Conservation (phyloP, 2,797 vertebrate species). For the Corythornis leucogaster region DNA sequence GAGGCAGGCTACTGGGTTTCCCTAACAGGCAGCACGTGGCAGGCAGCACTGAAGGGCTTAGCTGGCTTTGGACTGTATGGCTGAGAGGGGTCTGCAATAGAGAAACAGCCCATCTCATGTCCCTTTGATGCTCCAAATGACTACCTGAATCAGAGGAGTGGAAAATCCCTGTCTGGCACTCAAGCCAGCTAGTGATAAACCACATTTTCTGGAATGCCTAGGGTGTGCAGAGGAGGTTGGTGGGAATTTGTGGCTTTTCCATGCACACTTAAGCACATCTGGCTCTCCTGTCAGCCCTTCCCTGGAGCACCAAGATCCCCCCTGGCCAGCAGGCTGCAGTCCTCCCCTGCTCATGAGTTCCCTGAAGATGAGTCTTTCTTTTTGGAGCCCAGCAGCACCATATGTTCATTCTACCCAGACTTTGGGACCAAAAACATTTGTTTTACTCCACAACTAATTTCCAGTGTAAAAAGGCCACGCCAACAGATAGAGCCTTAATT, state of each 20-base stretch:
- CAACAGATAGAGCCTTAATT: not conserved
- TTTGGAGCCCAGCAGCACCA: not conserved
- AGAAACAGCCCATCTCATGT: not conserved
- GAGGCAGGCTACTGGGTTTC: not conserved
- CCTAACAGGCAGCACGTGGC: not conserved
- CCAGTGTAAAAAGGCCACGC: not conserved
- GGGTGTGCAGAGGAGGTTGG: not conserved
- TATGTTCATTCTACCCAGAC: not conserved
- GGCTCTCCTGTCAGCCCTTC: not conserved
- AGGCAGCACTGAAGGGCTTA: not conserved
- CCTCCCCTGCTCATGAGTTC: not conserved
- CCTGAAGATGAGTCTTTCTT: not conserved
- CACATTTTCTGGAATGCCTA: not conserved
- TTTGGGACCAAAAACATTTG: not conserved
- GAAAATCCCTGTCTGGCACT: not conserved
- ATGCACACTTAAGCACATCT: not conserved
- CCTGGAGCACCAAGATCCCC: not conserved
- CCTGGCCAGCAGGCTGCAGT: not conserved
- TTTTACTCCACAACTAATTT: not conserved
- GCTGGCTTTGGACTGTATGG: not conserved
- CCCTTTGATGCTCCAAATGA: not conserved
- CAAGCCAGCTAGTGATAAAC: not conserved
- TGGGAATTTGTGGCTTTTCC: not conserved
- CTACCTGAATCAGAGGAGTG: not conserved
- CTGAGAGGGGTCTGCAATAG: not conserved